Conservation (phyloP, 2,888 invertebrate genomes). For the Rhamphomyia laevipes region DNA sequence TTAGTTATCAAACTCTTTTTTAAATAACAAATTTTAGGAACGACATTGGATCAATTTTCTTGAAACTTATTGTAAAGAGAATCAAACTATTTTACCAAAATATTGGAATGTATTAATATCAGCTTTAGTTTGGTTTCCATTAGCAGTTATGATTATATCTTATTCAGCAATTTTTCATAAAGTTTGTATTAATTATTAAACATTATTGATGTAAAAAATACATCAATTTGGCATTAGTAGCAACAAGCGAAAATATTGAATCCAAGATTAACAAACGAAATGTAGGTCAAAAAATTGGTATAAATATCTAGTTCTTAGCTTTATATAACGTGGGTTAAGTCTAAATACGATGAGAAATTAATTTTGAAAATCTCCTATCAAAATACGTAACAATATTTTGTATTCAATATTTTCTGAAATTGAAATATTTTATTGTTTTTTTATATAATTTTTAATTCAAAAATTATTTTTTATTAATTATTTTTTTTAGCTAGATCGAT, state of each 20-base stretch:
- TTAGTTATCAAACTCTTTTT: neutral
- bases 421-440: too few relatives aligned
- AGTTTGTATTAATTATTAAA: conserved; percentile 23
- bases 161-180: conserved; percentile 60
- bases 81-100: conserved; percentile 46
- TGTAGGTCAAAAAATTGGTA: neutral
- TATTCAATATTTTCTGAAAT: neutral
- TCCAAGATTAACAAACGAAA: neutral
- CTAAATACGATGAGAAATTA: too few relatives aligned
- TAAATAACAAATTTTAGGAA: conserved; percentile 38
- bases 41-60: conserved; percentile 63
- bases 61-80: conserved; percentile 66
- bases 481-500: conserved; percentile 45
- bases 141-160: conserved; percentile 59
- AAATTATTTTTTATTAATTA: neutral
- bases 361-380: too few relatives aligned
- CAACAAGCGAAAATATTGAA: too few relatives aligned
- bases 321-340: too few relatives aligned
- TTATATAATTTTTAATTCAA: neutral
- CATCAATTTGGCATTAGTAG: too few relatives aligned
- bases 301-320: too few relatives aligned
- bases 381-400: neutral
- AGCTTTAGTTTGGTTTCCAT: conserved; percentile 66
- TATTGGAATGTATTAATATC: conserved; percentile 71
- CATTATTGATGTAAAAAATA: too few relatives aligned